Evolutionary conservation across 2,888 invertebrate genomes (phyloP).

Genomic region (Drosophila mulleri): DNA sequence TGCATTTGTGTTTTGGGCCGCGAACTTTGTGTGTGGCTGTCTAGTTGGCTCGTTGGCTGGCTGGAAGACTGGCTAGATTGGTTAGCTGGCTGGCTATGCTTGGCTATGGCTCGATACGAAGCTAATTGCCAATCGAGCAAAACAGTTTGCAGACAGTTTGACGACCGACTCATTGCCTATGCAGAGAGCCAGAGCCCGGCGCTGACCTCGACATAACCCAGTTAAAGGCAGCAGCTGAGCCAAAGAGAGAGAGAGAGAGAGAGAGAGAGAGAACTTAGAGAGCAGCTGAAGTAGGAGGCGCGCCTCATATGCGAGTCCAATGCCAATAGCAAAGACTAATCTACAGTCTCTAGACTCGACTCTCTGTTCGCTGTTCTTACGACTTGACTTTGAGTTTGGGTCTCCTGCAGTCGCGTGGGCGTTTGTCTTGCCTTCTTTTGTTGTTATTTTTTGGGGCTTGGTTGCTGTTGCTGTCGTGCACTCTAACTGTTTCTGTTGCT

Average conservation of each 20-base stretch:
- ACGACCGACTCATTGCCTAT: constrained; percentile 72
- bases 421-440: constrained; percentile 35
- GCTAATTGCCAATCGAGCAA: constrained; percentile 74
- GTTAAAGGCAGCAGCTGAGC: constrained; percentile 34
- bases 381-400: constrained; percentile 71
- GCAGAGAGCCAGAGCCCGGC: constrained; percentile 35
- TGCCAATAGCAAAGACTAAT: constrained; percentile 56
- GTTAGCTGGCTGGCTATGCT: neutral
- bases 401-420: constrained; percentile 62
- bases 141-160: constrained; percentile 70
- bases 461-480: constrained; percentile 65
- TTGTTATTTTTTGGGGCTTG: constrained; percentile 55
- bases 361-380: constrained; percentile 73
- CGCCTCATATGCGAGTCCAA: constrained; percentile 53
- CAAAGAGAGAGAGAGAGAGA: neutral
- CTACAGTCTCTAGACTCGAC: neutral
- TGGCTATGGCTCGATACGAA: constrained; percentile 37
- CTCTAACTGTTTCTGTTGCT: constrained; percentile 59
- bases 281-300: neutral
- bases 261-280: neutral
- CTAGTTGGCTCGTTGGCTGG: neutral
- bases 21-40: constrained; percentile 52
- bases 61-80: neutral
- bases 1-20: constrained; percentile 51
- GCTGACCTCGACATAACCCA: constrained; percentile 66